Base-by-base conservation (phyloP, 2,888 invertebrate genomes). In the Gnatocerus cornutus region DNA sequence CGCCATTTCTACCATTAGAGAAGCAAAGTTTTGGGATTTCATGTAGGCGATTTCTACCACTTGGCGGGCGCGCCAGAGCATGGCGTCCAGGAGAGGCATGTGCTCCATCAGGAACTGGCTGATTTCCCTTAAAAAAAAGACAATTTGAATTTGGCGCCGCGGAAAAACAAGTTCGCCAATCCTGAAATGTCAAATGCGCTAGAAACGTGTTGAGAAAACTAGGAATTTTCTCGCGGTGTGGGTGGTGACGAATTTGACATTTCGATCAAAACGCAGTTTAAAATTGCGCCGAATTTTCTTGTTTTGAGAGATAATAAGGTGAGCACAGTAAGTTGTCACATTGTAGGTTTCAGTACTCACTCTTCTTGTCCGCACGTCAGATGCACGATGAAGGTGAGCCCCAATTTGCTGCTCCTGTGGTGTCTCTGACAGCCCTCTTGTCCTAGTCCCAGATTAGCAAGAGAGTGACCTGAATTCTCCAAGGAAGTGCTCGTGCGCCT, bases 41-140 rank as follows among this genome's bases (percentile, higher is more conserved):
- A 84, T 53, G 86, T 92, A 92, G 0, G 93, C 93, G 5, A 87
- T 84, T 78, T 93, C 88, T 0, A 92, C 89, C 3, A 89, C 88
- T 43, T 89, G 84, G 1, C 93, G 88, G 61, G 96, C 82, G 16
- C 93, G 88, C 81, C 91, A 91, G 48, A 94, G 84, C 83, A 93
- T 87, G 8, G 91, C 89, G 80, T 94, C 93, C 9, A 95, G 79
- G 64, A 93, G 86, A 0, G 91, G 90, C 55, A 93, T 92, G 79
- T 95, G 95, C 74, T 96, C 94, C 84, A 95, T 89, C 77, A 95
- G 90, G 72, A 92, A 92, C 48, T 89, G 87, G 74, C 93, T 68
- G 9, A 72, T 58, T 39, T 64, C 46, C 21, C 71, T 72, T 52
- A 37, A 12, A 46, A 8, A n/a, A n/a, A n/a, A n/a, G n/a, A n/a